Conservation (phyloP, 2,888 invertebrate species). For the Eupithecia abbreviata region DNA sequence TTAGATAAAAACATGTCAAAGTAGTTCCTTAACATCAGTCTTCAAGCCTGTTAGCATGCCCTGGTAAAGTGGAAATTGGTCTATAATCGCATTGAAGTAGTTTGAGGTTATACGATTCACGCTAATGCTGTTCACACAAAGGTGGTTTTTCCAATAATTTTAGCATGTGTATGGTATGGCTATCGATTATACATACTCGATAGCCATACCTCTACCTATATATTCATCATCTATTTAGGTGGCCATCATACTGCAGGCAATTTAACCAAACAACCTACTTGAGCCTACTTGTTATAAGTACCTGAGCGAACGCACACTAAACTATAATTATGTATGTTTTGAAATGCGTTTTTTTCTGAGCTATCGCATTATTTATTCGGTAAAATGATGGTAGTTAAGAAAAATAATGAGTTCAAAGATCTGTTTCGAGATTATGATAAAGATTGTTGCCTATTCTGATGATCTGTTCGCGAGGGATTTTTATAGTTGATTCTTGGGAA, state of each 20-base stretch:
- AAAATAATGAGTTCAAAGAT: constrained; percentile 56
- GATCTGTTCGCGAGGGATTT: constrained; percentile 43
- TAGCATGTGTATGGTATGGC: not conserved
- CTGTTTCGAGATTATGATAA: constrained; percentile 58
- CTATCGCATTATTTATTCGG: constrained; percentile 62
- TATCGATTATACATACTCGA: not conserved
- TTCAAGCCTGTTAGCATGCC: too few species aligned
- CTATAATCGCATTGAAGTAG: not conserved
- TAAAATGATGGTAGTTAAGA: constrained; percentile 57
- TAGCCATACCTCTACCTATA: not conserved
- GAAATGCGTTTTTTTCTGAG: constrained; percentile 58
- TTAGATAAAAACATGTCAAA: too few species aligned
- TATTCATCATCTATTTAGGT: not conserved
- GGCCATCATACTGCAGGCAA: constrained; percentile 8
- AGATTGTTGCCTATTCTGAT: constrained; percentile 50
- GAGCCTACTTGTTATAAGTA: constrained; percentile 28
- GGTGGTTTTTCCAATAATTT: not conserved
- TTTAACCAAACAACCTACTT: constrained; percentile 44
- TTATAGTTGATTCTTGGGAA: constrained; percentile 45
- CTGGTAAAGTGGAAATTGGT: not conserved
- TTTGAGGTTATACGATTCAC: not conserved
- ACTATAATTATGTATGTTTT: constrained; percentile 63
- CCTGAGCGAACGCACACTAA: constrained; percentile 43
- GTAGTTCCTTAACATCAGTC: too few species aligned
- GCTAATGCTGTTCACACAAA: not conserved